A percentile compares a stretch with the other conserved stretches of the same genome.
These are phyloP conservation scores for Anthopleura sola DNA, from an alignment of 64 coral and sea anemone species.

Conservation along the genomic window DNA sequence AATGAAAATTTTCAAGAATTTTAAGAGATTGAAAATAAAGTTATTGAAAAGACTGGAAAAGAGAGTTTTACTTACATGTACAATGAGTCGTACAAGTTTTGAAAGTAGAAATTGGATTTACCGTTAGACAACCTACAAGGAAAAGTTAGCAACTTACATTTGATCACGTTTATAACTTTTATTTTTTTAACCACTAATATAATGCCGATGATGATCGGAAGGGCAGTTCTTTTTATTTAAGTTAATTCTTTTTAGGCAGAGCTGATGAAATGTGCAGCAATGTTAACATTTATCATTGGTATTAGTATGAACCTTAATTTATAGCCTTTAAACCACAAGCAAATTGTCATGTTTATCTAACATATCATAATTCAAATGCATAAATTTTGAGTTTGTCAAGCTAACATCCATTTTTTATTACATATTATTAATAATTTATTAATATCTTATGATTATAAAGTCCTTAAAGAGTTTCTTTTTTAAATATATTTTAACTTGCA, in stretches of 20 bases:
- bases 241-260: not conserved
- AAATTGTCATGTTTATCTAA: no score
- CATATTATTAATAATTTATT: no score
- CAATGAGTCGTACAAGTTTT: constrained; percentile 71
- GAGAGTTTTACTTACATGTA: constrained; percentile 32
- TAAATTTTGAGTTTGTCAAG: no score
- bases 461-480: no score
- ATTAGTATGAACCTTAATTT: not conserved
- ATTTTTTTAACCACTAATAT: not conserved
- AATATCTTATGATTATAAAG: no score
- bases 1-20: not conserved
- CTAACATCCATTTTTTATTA: no score
- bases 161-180: not conserved
- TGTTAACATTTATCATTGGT: not conserved
- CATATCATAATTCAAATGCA: no score
- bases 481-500: no score
- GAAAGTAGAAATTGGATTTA: constrained; percentile 77
- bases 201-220: not conserved
- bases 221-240: not conserved
- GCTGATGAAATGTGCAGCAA: not conserved
- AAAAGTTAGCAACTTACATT: constrained; percentile 48
- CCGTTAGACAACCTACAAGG: constrained; percentile 67
- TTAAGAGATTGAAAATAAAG: no score
- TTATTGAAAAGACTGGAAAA: not conserved
- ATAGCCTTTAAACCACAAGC: no score